Base-by-base conservation (phyloP, 2,797 vertebrate genomes). In the Aratinga solstitialis region DNA sequence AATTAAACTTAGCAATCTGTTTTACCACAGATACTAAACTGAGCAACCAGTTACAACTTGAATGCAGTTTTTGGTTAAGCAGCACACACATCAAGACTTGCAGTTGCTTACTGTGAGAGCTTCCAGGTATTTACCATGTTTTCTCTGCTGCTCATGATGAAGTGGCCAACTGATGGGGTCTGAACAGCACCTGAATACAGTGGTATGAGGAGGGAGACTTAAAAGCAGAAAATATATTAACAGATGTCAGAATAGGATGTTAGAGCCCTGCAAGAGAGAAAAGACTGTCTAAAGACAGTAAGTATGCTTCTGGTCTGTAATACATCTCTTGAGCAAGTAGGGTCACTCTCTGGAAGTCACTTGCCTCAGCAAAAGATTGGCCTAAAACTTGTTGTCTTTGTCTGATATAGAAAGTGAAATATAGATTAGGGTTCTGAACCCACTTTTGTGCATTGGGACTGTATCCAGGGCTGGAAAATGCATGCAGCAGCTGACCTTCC, bases 1-100 rank as follows among this genome's bases (percentile, higher is more conserved):
- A 93, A 91, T 90, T 89, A 87, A 84, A 79, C 65, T 56, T 79
- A 90, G 74, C 21, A 38, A 87, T 77, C 48, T 85, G 14, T 78
- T 58, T 89, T 87, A 43, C 68, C n/a, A 38, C 69, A 78, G 91
- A 48, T 47, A 89, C 77, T 77, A 63, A 84, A 72, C 29, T 38
- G 30, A 85, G 47, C 50, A 69, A 94, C 93, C 75, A 92, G 91
- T 93, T 68, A 38, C 69, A 89, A 96, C 94, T 92, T 97, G 96
- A 96, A 93, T 21, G 38, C 71, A 42, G 20, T 40, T 96, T 87
- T 93, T 22, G 30, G 84, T 85, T 94, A 72, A 88, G 83, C 30
- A 48, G 83, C 26, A 30, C 74, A 76, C 65, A 79, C 77, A 93
- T 78, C n/a, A 47, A 88, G 73, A 65, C 67, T 43, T 69, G 21